Percentiles rank a stretch among this genome's conserved stretches.
Conservation (phyloP, 2,113 vertebrate species). For the Ornithorhynchus anatinus region DNA sequence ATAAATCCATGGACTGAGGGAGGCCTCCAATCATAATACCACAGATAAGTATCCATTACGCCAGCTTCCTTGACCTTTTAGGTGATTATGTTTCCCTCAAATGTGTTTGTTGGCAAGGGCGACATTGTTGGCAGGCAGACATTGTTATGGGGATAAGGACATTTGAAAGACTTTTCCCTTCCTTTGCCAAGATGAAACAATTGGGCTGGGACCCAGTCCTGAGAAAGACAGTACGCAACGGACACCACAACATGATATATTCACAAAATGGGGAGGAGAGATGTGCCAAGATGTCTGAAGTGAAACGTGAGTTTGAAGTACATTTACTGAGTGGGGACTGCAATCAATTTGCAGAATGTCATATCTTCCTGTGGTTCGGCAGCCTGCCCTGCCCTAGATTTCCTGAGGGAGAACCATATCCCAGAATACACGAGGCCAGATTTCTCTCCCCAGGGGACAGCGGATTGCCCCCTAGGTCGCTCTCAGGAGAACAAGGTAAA, state of each 20-base stretch:
- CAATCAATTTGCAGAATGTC: too few species aligned
- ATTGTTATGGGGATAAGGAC: constrained; percentile 23
- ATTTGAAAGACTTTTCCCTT: constrained; percentile 9
- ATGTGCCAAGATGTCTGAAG: too few species aligned
- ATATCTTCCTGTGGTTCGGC: not conserved
- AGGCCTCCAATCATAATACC: too few species aligned
- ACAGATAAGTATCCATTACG: too few species aligned
- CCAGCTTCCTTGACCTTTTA: constrained; percentile 25
- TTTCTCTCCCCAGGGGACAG: too few species aligned
- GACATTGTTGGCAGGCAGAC: not conserved
- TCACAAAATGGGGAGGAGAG: not conserved
- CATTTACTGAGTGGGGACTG: too few species aligned
- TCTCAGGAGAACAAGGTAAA: not conserved
- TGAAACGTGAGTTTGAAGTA: too few species aligned
- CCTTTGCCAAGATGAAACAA: constrained; percentile 15
- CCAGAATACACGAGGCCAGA: not conserved
- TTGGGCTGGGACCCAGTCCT: not conserved
- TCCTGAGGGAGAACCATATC: not conserved
- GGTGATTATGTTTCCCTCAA: constrained; percentile 30
- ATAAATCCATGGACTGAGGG: not conserved
- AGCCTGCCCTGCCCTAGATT: not conserved
- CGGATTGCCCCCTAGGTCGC: too few species aligned
- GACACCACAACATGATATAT: not conserved
- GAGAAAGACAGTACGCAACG: not conserved
- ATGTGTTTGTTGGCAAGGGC: constrained; percentile 20